Conservation (phyloP, 2,888 invertebrate species). For the Bellardia pandia region DNA sequence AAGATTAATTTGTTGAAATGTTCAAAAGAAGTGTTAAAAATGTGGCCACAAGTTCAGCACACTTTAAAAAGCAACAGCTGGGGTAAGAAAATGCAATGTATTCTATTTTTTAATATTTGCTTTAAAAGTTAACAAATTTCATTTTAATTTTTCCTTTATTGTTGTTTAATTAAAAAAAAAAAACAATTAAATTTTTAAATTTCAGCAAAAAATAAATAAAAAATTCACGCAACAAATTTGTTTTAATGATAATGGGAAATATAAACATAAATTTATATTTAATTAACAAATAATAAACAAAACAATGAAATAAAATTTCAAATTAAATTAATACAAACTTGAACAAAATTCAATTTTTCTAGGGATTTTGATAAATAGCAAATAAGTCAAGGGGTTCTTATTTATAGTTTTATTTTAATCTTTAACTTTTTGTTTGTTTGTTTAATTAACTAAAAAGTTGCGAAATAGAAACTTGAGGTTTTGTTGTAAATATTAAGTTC, state of each 20-base stretch:
- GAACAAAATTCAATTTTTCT: constrained; percentile 28
- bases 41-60: constrained; percentile 66
- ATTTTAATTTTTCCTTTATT: neutral
- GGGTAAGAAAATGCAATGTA: neutral
- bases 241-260: constrained; percentile 40
- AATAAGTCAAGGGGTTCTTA: constrained; percentile 50
- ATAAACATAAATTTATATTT: constrained; percentile 55
- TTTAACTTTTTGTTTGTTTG: constrained; percentile 18
- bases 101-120: neutral
- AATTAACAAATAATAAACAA: constrained; percentile 51
- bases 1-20: constrained; percentile 36
- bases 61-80: constrained; percentile 49
- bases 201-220: neutral
- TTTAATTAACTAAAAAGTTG: constrained; percentile 38
- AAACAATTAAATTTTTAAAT: constrained; percentile 23
- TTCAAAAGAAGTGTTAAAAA: constrained; percentile 41
- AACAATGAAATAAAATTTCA: constrained; percentile 29
- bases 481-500: constrained; percentile 46
- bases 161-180: constrained; percentile 4
- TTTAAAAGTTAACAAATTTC: neutral
- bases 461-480: constrained; percentile 48
- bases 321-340: constrained; percentile 40
- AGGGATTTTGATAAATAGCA: constrained; percentile 52
- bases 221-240: constrained; percentile 22
- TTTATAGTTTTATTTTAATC: constrained; percentile 59